These are phyloP conservation scores for Nycticryphes semicollaris DNA, from an alignment of 2,113 vertebrate genomes.

Conservation along the genomic window DNA sequence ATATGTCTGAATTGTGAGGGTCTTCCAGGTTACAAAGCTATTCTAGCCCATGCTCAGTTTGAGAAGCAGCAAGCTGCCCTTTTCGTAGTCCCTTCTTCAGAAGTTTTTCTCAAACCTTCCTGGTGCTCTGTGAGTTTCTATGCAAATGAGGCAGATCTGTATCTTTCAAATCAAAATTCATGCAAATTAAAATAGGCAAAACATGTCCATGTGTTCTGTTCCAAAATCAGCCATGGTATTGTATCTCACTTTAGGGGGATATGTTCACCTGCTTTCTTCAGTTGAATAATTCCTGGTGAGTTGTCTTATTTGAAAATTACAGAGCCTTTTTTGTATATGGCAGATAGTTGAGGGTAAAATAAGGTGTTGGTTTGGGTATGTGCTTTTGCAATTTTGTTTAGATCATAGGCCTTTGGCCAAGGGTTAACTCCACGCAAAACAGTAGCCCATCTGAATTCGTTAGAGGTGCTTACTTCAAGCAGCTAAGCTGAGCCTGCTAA, in stretches of 20 bases:
- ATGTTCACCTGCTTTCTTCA: background rate
- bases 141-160: background rate
- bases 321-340: background rate
- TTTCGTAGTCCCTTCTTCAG: background rate
- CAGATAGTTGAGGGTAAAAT: background rate
- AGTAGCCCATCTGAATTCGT: background rate
- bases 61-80: background rate
- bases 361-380: background rate
- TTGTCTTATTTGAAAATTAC: background rate
- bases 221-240: background rate
- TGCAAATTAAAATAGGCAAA: background rate
- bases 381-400: background rate
- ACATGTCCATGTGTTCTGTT: background rate
- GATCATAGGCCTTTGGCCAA: background rate
- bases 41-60: background rate
- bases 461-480: background rate
- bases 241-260: background rate
- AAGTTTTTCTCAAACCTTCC: background rate
- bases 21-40: background rate
- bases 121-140: background rate
- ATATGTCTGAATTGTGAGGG: accelerated
- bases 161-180: background rate
- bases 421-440: background rate
- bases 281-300: background rate
- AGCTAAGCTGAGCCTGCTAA: background rate